phyloP scores from a whole-genome alignment of 2,113 vertebrate species.

The Podilymbus podiceps region DNA sequence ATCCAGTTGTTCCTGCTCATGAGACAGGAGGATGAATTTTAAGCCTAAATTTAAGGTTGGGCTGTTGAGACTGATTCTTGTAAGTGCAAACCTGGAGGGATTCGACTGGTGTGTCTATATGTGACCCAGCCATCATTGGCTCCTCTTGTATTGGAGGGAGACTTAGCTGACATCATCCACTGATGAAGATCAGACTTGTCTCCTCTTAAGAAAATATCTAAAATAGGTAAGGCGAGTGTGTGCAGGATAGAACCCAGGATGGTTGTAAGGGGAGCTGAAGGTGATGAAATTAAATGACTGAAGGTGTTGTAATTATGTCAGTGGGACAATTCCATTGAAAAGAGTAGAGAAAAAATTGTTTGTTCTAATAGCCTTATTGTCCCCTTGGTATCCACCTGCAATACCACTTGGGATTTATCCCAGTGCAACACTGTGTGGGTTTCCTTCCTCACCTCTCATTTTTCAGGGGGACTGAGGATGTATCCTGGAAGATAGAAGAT shows the following conservation, averaged over 20 bases:
- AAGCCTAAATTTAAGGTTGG: not conserved
- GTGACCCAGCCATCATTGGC: accelerated
- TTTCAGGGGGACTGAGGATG: slow-evolving; percentile 50
- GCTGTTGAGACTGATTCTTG: not conserved
- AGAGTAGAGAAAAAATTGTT: not conserved
- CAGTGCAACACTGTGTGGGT: not conserved
- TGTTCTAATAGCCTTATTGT: accelerated
- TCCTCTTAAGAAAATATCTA: not conserved
- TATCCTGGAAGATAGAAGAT: slow-evolving; percentile 30
- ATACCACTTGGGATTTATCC: not conserved
- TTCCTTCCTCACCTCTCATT: not conserved
- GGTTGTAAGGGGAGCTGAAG: no score
- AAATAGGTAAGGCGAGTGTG: not conserved
- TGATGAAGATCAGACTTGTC: not conserved
- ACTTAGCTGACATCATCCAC: not conserved
- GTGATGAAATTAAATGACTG: no score
- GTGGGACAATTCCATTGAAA: not conserved
- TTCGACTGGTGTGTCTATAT: not conserved
- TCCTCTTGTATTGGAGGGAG: not conserved
- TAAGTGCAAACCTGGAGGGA: not conserved
- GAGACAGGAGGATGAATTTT: not conserved
- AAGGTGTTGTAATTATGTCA: not conserved
- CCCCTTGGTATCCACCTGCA: not conserved
- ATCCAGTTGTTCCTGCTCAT: not conserved
- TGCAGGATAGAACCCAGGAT: not conserved